Evolutionary conservation across 2,888 invertebrate genomes (phyloP).

Genomic region (Cephalotes varians): DNA sequence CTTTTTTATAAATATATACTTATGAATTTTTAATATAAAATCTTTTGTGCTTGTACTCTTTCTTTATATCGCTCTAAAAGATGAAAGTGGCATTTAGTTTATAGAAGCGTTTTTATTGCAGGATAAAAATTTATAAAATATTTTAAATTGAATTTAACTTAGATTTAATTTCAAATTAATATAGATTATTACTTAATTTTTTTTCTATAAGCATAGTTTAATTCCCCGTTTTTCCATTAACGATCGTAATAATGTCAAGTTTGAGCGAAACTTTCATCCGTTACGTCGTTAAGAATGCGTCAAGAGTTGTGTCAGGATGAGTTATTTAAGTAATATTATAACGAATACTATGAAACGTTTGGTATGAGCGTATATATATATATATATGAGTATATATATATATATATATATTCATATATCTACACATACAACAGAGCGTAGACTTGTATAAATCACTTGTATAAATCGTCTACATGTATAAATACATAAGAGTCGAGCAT

Average conservation of each 20-base stretch:
- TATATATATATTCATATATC: background rate
- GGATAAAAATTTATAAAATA: background rate
- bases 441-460: too few relatives aligned
- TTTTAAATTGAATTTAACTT: slow-evolving; percentile 1
- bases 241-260: slow-evolving; percentile 56
- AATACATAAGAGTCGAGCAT: background rate
- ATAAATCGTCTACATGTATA: background rate
- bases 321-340: slow-evolving; percentile 65
- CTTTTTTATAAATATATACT: background rate
- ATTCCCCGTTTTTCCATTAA: background rate
- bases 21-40: background rate
- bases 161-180: slow-evolving; percentile 5
- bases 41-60: background rate
- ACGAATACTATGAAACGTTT: slow-evolving; percentile 53
- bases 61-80: background rate
- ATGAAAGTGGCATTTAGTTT: background rate
- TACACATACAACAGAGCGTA: slow-evolving; percentile 20
- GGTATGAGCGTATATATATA: background rate
- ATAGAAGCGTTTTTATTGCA: background rate
- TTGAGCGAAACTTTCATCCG: slow-evolving; percentile 49
- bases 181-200: background rate
- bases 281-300: slow-evolving; percentile 60
- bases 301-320: slow-evolving; percentile 59
- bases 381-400: background rate
- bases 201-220: background rate